These are phyloP conservation scores for Heliconius ethilla DNA, from an alignment of 2,888 invertebrate species.

Conservation along the genomic window DNA sequence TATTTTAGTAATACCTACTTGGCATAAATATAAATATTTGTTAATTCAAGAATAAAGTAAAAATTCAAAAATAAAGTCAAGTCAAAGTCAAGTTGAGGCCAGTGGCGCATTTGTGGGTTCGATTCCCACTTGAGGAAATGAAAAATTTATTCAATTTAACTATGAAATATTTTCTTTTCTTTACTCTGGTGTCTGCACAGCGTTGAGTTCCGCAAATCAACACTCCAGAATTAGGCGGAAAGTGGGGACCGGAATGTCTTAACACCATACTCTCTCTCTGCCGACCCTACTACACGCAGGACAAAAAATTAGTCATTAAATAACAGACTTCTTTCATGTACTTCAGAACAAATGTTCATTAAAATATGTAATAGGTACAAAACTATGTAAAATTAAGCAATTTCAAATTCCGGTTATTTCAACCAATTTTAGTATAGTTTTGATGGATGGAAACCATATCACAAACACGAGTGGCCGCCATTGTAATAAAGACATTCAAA, in stretches of 20 bases:
- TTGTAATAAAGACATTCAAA: conserved; percentile 71
- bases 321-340: neutral
- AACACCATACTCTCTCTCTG: neutral
- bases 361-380: neutral
- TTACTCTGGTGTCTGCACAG: too few relatives aligned
- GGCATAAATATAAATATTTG: too few relatives aligned
- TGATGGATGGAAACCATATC: conserved; percentile 61
- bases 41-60: too few relatives aligned
- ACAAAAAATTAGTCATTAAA: too few relatives aligned
- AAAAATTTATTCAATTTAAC: too few relatives aligned
- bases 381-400: conserved; percentile 26
- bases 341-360: neutral
- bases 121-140: neutral
- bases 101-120: neutral
- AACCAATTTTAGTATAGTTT: conserved; percentile 44
- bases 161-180: too few relatives aligned
- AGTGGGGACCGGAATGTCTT: neutral
- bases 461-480: conserved; percentile 49
- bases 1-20: neutral
- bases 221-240: neutral
- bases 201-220: too few relatives aligned
- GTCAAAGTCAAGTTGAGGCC: neutral
- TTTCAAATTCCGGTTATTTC: conserved; percentile 34
- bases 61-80: too few relatives aligned
- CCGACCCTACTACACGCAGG: too few relatives aligned